Evolutionary conservation across 2,797 vertebrate genomes (phyloP), one percentile per base, ranked within the genome.

Genomic region (Arnoldichthys spilopterus): DNA sequence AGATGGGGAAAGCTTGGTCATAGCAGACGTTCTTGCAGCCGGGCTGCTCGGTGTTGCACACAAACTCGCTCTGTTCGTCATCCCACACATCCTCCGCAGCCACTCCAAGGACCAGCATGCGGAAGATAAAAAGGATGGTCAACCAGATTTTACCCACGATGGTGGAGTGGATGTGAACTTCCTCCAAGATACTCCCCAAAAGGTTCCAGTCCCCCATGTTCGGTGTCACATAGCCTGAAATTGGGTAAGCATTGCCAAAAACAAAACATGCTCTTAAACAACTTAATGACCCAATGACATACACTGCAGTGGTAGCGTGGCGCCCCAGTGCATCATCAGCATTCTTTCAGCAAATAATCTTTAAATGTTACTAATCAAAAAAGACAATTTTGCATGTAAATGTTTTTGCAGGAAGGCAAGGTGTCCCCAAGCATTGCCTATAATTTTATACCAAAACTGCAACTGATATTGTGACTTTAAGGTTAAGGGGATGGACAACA

Each of bases 121-220:
- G 93, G 86, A 99, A 99, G 85, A 98, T 96, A 87, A 98, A 99
- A 63, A 99, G 95, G 85, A 98, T 96, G 4, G 96, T 98, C 56
- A 99, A 94, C 97, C 96, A 99, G 86, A 98, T 98, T 92, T 98
- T 97, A 61, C 98, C 96, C 82, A 99, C 95, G 0, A 96, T 96
- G 74, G 97, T 98, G 82, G 97, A 99, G 85, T 98, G 96, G 83
- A 97, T 94, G 84, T 98, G 97, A 75, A 98, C 97, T 89, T 99
- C 97, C 84, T 98, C 97, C 82, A 99, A 93, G 88, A 99, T 94
- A 81, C 96, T 92, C 72, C 97, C 97, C 83, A 98, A 69, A 88
- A 98, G 87, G 83, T 98, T 99, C 97, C 97, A 98, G 74, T 99
- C 96, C 82, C 97, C 97, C 97, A 98, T 99, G 86, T 90, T 95